Conservation (phyloP, 2,797 vertebrate species). For the Acrocephalus scirpaceus region DNA sequence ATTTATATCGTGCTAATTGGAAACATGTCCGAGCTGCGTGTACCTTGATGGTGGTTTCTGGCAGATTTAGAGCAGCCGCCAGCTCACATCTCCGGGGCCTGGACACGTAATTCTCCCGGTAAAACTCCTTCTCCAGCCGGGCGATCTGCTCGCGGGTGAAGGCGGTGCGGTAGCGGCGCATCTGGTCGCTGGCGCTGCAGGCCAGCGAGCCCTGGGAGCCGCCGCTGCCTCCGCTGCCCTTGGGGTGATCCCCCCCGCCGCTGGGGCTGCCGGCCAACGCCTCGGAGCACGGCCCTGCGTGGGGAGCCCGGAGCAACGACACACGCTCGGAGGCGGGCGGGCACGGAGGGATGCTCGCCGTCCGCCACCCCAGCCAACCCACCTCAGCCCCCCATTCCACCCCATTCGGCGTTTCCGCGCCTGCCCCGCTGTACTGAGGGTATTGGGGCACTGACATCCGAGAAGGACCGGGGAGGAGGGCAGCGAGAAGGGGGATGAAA, state of each 20-base stretch:
- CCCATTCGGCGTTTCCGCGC: background rate
- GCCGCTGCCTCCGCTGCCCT: slow-evolving; percentile 76
- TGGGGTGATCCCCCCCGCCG: slow-evolving; percentile 70
- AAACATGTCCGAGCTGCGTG: slow-evolving; percentile 41
- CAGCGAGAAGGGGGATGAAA: background rate
- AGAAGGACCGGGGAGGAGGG: background rate
- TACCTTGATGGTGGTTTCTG: slow-evolving; percentile 99
- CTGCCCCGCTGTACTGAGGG: background rate
- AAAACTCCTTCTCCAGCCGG: slow-evolving; percentile 97
- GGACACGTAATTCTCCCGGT: slow-evolving; percentile 97
- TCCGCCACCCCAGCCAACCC: background rate
- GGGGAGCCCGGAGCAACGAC: slow-evolving; percentile 45
- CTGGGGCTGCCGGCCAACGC: slow-evolving; percentile 69
- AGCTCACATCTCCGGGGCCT: slow-evolving; percentile 95
- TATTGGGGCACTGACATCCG: background rate
- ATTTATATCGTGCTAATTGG: slow-evolving; percentile 49
- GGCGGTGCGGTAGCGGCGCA: slow-evolving; percentile 95
- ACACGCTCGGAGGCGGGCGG: background rate
- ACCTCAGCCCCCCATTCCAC: background rate
- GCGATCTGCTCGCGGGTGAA: slow-evolving; percentile 97
- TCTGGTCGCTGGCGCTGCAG: slow-evolving; percentile 91
- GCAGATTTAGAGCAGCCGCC: slow-evolving; percentile 93
- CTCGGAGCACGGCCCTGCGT: slow-evolving; percentile 75
- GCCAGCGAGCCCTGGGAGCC: slow-evolving; percentile 84
- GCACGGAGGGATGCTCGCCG: background rate